A percentile compares a stretch with the other conserved stretches of the same genome.
These are phyloP conservation scores for Macquaria ambigua DNA, from an alignment of 2,113 vertebrate species.

Conservation along the genomic window DNA sequence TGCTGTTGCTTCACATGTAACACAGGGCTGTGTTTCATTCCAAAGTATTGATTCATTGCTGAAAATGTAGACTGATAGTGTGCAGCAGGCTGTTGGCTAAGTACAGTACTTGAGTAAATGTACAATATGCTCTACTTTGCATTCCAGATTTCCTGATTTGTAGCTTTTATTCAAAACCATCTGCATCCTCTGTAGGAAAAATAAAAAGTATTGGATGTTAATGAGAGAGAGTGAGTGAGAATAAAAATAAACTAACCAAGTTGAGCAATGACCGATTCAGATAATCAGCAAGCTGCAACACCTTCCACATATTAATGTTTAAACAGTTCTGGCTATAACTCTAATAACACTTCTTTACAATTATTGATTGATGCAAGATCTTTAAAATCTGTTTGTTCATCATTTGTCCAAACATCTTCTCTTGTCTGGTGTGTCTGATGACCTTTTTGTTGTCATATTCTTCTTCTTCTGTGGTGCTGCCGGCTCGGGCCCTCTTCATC, in stretches of 20 bases:
- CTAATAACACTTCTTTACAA: not conserved
- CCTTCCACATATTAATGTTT: not conserved
- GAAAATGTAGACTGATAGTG: too few species aligned
- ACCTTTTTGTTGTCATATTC: not conserved
- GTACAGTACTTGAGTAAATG: too few species aligned
- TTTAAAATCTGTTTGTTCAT: not conserved
- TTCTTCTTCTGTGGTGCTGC: not conserved
- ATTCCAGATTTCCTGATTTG: too few species aligned
- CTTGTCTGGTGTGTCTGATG: not conserved
- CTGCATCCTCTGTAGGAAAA: not conserved
- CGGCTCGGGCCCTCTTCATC: accelerated
- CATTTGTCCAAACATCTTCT: not conserved
- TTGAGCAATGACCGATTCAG: not conserved
- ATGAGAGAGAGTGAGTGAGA: not conserved
- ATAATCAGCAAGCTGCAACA: not conserved
- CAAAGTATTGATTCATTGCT: too few species aligned
- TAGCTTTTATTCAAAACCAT: not conserved
- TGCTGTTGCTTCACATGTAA: not conserved
- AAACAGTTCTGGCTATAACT: not conserved
- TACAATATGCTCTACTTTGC: too few species aligned
- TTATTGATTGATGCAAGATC: not conserved
- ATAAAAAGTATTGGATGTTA: not conserved
- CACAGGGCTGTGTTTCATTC: too few species aligned
- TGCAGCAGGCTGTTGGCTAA: too few species aligned
- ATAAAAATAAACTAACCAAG: not conserved